phyloP scores from a whole-genome alignment of 1,140 invertebrate species.

The Apis cerana region DNA sequence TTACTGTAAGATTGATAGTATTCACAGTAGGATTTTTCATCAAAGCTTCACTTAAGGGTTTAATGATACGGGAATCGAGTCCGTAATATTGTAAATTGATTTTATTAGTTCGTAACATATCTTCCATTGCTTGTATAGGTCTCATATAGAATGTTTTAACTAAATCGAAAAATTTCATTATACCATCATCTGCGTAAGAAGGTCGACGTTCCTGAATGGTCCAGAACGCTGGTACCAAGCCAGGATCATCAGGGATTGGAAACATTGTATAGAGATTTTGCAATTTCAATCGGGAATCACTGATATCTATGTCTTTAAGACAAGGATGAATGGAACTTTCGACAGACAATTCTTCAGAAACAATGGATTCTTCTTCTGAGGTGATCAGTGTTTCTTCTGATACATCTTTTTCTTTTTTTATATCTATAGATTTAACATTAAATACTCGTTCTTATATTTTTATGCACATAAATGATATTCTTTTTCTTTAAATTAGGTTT shows the following conservation, averaged over 20 bases:
- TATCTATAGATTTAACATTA: slow-evolving; percentile 4
- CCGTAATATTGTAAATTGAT: slow-evolving; percentile 77
- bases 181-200: slow-evolving; percentile 62
- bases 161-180: slow-evolving; percentile 70
- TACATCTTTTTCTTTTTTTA: slow-evolving; percentile 8
- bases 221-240: slow-evolving; percentile 67
- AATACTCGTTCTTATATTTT: background rate
- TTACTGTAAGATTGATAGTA: slow-evolving; percentile 76
- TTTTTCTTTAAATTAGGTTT: slow-evolving; percentile 8
- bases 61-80: slow-evolving; percentile 74
- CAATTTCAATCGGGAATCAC: slow-evolving; percentile 63
- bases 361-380: slow-evolving; percentile 42
- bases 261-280: slow-evolving; percentile 53
- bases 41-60: slow-evolving; percentile 75
- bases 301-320: slow-evolving; percentile 61
- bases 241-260: slow-evolving; percentile 66
- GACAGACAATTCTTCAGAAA: slow-evolving; percentile 21
- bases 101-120: slow-evolving; percentile 67
- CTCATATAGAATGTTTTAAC: slow-evolving; percentile 50
- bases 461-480: background rate
- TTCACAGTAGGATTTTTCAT: slow-evolving; percentile 74
- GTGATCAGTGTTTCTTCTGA: slow-evolving; percentile 64
- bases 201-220: slow-evolving; percentile 42
- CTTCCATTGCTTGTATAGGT: slow-evolving; percentile 64
- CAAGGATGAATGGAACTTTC: slow-evolving; percentile 56